Base-by-base conservation (phyloP, 1,140 invertebrate species). In the Probaryconus sp. region DNA sequence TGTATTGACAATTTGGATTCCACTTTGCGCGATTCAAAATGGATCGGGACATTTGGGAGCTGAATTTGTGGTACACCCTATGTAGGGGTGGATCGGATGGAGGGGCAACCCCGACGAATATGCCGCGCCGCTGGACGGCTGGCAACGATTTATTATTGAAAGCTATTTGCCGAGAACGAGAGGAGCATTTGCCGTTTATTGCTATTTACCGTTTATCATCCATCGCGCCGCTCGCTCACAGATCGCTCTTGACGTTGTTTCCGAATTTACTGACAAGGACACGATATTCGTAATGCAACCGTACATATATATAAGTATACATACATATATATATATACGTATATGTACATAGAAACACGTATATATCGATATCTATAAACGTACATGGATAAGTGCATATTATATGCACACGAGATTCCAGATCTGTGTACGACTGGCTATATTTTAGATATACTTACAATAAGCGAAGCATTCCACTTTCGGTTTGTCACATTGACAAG, bases 101-200 rank as follows among this genome's bases (percentile, higher is more conserved):
- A 10, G 64, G 55, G 69, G 42, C 61, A 63, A 53, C 51, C 61
- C 56, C 63, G 61, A 75, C 76, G 71, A 74, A 71, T 75, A 70
- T 75, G 72, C 72, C 65, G 53, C 72, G 65, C 65, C 55, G 48
- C 55, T 63, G 69, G 76, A 70, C 70, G 70, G 55, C 68, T 77
- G 70, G 70, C 76, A 74, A 74, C 76, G 76, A 77, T 77, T 74
- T 77, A 77, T 77, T 77, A 77, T 77, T 74, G 65, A 77, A 77
- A 77, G 70, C 76, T 75, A 78, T 78, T 78, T 78, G 71, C 76
- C 67, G 76, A 78, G 76, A 78, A 78, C 76, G 76, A 71, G 70
- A 75, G 65, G 71, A 77, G 71, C 72, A 69, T 76, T 75, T 72
- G 76, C 72, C 72, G 72, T 78, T 78, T 75, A 78, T 78, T 76